These are phyloP conservation scores for Vanessa atalanta DNA, from an alignment of 1,140 invertebrate genomes.

Conservation along the genomic window DNA sequence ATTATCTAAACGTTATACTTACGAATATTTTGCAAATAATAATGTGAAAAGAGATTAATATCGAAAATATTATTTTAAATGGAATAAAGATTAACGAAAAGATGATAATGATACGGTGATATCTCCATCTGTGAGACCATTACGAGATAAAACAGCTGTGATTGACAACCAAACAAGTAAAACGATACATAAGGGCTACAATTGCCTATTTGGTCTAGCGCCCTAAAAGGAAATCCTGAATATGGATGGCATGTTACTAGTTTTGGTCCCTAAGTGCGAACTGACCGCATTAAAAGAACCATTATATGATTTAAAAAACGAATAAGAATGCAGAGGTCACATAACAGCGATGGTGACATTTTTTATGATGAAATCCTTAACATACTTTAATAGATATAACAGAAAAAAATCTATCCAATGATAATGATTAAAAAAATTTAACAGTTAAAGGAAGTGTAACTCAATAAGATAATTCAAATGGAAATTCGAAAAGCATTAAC, in stretches of 20 bases:
- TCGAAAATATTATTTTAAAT: not conserved
- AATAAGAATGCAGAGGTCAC: slow-evolving; percentile 16
- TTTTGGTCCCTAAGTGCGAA: slow-evolving; percentile 21
- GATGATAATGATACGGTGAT: too few relatives aligned
- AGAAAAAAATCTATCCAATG: not conserved
- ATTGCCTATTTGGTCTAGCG: slow-evolving; percentile 17
- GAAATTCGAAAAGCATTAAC: slow-evolving; percentile 9
- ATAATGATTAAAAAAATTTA: not conserved
- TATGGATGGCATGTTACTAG: slow-evolving; percentile 23
- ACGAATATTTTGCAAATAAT: not conserved
- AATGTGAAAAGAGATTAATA: not conserved
- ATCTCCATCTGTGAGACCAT: not conserved
- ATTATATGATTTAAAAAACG: slow-evolving; percentile 19
- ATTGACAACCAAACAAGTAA: slow-evolving; percentile 23
- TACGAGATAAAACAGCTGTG: slow-evolving; percentile 21
- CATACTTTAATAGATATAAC: not conserved
- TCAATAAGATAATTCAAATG: slow-evolving; percentile 5
- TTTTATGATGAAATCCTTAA: slow-evolving; percentile 4
- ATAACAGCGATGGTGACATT: slow-evolving; percentile 9
- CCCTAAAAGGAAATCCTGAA: slow-evolving; percentile 22
- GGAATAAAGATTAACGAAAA: not conserved
- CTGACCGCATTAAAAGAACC: slow-evolving; percentile 29
- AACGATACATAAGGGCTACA: slow-evolving; percentile 16
- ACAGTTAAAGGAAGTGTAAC: not conserved
- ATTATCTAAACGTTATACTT: not conserved